A percentile compares a stretch with the other conserved stretches of the same genome.
These are phyloP conservation scores for Pandion haliaetus DNA, from an alignment of 2,113 vertebrate genomes.

Conservation along the genomic window DNA sequence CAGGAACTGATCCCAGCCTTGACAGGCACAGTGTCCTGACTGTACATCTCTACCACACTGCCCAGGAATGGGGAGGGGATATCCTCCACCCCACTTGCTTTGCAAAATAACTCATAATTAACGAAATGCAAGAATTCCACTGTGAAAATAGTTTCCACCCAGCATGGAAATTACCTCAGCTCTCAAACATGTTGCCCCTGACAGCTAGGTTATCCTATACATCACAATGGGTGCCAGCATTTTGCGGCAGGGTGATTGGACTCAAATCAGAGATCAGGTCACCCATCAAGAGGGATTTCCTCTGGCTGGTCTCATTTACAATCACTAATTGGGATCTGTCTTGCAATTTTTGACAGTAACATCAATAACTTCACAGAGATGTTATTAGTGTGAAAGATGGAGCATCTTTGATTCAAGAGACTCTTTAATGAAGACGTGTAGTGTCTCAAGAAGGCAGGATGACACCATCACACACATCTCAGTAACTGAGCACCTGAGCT, in stretches of 20 bases:
- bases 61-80: neutral
- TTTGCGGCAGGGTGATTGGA: neutral
- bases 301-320: neutral
- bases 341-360: neutral
- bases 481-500: neutral
- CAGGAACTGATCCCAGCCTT: neutral
- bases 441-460: neutral
- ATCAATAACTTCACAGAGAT: neutral
- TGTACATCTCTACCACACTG: neutral
- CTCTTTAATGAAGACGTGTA: neutral
- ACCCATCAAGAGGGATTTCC: neutral
- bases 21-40: neutral
- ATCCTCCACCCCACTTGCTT: neutral
- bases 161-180: slow-evolving; percentile 55
- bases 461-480: neutral
- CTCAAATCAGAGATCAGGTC: neutral
- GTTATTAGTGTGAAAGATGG: neutral
- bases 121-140: neutral
- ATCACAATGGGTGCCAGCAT: neutral
- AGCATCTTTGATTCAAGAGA: neutral
- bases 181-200: neutral
- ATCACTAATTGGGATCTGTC: neutral
- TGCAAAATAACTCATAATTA: neutral
- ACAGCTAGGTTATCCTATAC: neutral
- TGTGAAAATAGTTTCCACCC: slow-evolving; percentile 17